Percentiles rank a stretch among this genome's conserved stretches.
These are phyloP conservation scores for Torymus auratus DNA, from an alignment of 2,888 invertebrate genomes.

Conservation along the genomic window DNA sequence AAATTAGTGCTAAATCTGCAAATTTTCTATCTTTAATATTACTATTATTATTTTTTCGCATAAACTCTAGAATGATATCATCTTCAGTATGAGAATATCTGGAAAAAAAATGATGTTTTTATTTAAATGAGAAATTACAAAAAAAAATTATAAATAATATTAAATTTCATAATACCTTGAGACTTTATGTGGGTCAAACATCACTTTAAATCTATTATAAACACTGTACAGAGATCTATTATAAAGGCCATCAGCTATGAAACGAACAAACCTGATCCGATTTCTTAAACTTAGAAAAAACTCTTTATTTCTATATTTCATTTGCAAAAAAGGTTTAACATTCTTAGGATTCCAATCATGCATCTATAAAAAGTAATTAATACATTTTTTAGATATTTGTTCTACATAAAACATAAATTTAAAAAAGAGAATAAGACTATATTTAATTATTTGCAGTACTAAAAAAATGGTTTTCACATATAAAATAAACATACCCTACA, in stretches of 20 bases:
- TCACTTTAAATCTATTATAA: slow-evolving; percentile 69
- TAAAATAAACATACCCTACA: slow-evolving; percentile 63
- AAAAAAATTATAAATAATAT: background rate
- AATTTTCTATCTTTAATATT: slow-evolving; percentile 61
- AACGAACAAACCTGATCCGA: slow-evolving; percentile 70
- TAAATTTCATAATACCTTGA: slow-evolving; percentile 59
- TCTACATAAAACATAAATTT: too few relatives aligned
- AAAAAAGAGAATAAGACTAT: too few relatives aligned
- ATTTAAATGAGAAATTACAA: too few relatives aligned
- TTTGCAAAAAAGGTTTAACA: slow-evolving; percentile 65
- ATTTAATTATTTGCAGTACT: too few relatives aligned
- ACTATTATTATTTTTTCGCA: slow-evolving; percentile 60
- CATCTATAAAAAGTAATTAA: slow-evolving; percentile 60
- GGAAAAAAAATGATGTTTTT: background rate
- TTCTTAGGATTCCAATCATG: slow-evolving; percentile 66
- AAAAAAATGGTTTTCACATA: too few relatives aligned
- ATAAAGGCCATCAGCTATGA: slow-evolving; percentile 69
- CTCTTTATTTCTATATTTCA: slow-evolving; percentile 60
- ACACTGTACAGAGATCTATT: slow-evolving; percentile 71
- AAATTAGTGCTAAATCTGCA: slow-evolving; percentile 66
- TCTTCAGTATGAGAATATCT: slow-evolving; percentile 69
- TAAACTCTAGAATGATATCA: slow-evolving; percentile 64
- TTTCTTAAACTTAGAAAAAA: slow-evolving; percentile 61
- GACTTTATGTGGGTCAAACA: slow-evolving; percentile 61
- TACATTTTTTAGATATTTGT: too few relatives aligned